Evolutionary conservation across 1,140 invertebrate genomes (phyloP), one percentile per base, ranked within the genome.

Genomic region (Oedothorax gibbosus): DNA sequence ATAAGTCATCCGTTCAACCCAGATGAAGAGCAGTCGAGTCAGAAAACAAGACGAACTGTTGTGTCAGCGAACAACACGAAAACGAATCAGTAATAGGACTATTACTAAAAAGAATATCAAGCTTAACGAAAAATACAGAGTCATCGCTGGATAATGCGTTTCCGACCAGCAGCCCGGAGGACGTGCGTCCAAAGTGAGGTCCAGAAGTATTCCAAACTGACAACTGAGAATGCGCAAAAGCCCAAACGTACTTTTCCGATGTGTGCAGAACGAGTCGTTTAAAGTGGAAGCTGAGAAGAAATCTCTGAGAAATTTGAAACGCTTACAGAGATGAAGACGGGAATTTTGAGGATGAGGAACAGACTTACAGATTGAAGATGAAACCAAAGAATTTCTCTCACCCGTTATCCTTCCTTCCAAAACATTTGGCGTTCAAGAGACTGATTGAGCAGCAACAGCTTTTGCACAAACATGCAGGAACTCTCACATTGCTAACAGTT

Each of bases 391-490:
- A 35, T 80, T 68, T 57, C 56, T 56, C 57, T 50, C 56, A 71
- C 54, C 66, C 3, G 20, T 72, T 14, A 81, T 81, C 72, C 66
- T 81, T 60, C 57, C 79, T 14, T 81, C 68, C 0, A 72, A n/a
- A 81, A 62, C 49, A 81, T 50, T 18, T 72, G n/a, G 68, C 49
- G 51, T 18, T 51, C 56, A 64, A 21, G 69, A 49, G 77, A 80
- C 60, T 80, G 35, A 80, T 80, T 69, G 64, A 11, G 9, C 51
- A 80, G 69, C 20, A 80, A 80, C 77, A 50, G 56, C 65, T 80
- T 69, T 1, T 66, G 68, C 56, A 49, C 62, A 80, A 80, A 54
- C 64, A 85, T 65, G 73, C 73, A 60, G 72, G 73, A 3, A 57
- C 51, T 57, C 51, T 54, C 50, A 77, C 64, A 57, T 49, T 69